Evolutionary conservation across 23 tunicate genomes (phyloP).

Genomic region (Styela plicata): DNA sequence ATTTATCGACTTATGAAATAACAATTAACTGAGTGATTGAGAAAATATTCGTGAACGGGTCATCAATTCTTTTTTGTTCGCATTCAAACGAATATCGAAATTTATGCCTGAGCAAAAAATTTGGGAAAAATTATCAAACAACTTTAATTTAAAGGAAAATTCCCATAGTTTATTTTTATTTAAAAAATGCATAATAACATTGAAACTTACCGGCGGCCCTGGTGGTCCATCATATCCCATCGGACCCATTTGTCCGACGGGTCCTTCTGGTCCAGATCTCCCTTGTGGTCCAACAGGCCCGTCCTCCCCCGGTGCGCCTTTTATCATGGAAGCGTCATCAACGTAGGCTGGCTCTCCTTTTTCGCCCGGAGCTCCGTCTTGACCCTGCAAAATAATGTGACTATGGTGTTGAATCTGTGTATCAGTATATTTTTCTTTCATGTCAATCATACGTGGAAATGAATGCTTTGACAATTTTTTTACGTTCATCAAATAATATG

Average conservation of each 20-base stretch:
- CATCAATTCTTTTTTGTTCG: too few relatives aligned
- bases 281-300: slow-evolving; percentile 86
- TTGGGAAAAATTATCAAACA: background rate
- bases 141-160: background rate
- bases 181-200: background rate
- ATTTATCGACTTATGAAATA: too few relatives aligned
- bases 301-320: slow-evolving; percentile 67
- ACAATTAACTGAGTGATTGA: too few relatives aligned
- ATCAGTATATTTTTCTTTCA: too few relatives aligned
- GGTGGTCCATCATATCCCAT: slow-evolving; percentile 74
- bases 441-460: too few relatives aligned
- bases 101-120: too few relatives aligned
- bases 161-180: background rate
- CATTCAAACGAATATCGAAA: too few relatives aligned
- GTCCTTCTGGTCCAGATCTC: slow-evolving; percentile 43
- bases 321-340: slow-evolving; percentile 43
- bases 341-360: slow-evolving; percentile 80
- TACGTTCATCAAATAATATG: too few relatives aligned
- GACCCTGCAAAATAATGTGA: slow-evolving; percentile 56
- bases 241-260: slow-evolving; percentile 68
- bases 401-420: too few relatives aligned
- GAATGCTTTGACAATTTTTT: too few relatives aligned
- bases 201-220: slow-evolving; percentile 72
- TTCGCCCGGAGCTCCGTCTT: slow-evolving; percentile 45
- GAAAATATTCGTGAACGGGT: too few relatives aligned